phyloP scores from a whole-genome alignment of 2,888 invertebrate genomes.

The Rhopalosiphum nymphaeae region DNA sequence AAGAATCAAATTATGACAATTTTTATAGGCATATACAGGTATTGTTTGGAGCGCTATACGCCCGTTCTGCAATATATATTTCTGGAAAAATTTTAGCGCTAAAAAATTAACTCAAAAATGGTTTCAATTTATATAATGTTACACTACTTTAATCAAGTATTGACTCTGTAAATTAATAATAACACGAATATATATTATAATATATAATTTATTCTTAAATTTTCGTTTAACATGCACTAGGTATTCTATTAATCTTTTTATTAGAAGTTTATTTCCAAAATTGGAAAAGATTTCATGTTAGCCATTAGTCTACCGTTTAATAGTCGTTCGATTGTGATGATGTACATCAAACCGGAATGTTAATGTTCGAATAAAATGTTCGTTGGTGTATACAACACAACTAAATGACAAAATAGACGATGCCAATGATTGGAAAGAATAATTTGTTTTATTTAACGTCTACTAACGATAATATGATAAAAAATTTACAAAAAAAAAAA shows the following conservation, averaged over 20 bases:
- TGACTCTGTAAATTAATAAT: background rate
- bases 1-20: background rate
- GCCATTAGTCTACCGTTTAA: background rate
- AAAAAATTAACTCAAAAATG: background rate
- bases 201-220: background rate
- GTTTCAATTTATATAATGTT: background rate
- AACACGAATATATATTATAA: background rate
- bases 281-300: background rate
- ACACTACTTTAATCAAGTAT: background rate
- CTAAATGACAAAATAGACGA: background rate
- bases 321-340: background rate
- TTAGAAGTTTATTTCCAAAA: background rate
- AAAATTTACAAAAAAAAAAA: background rate
- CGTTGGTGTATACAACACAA: too few species aligned
- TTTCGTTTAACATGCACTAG: background rate
- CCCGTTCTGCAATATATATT: background rate
- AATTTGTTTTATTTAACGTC: background rate
- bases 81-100: background rate
- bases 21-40: background rate
- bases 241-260: background rate
- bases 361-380: too few species aligned
- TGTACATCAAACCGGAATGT: background rate
- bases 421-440: background rate
- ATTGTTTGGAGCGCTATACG: background rate
- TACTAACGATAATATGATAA: background rate